These are phyloP conservation scores for Drosophila anceps DNA, from an alignment of 2,888 invertebrate species.

Conservation along the genomic window DNA sequence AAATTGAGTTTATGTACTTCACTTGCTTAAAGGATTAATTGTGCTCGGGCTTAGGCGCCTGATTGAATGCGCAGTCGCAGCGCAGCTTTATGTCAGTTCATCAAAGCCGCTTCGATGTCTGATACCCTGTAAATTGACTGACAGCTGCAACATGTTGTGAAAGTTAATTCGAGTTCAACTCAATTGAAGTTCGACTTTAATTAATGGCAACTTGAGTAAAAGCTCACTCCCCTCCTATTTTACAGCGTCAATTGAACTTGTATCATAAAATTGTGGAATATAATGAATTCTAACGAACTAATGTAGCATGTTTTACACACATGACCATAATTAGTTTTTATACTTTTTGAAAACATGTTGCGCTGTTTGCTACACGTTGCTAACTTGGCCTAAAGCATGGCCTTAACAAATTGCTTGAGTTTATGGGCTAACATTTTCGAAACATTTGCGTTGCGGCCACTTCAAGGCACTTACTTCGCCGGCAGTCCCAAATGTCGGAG, in stretches of 20 bases:
- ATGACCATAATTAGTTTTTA: slow-evolving; percentile 14
- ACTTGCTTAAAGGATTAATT: slow-evolving; percentile 72
- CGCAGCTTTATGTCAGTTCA: slow-evolving; percentile 51
- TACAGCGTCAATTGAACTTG: background rate
- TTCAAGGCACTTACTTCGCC: slow-evolving; percentile 65
- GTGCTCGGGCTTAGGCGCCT: slow-evolving; percentile 28
- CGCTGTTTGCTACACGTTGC: slow-evolving; percentile 29
- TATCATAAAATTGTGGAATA: background rate
- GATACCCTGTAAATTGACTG: slow-evolving; percentile 26
- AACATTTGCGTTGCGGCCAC: slow-evolving; percentile 59
- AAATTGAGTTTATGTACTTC: slow-evolving; percentile 75
- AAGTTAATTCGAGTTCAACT: slow-evolving; percentile 30
- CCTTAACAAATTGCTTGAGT: slow-evolving; percentile 56
- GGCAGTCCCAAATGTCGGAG: slow-evolving; percentile 29
- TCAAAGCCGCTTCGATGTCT: slow-evolving; percentile 22
- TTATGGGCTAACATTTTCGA: slow-evolving; percentile 70
- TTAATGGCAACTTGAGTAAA: slow-evolving; percentile 36
- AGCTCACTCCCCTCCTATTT: background rate
- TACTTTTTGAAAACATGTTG: slow-evolving; percentile 6
- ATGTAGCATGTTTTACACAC: slow-evolving; percentile 12
- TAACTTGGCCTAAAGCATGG: slow-evolving; percentile 43
- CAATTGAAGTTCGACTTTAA: slow-evolving; percentile 40
- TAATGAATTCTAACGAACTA: slow-evolving; percentile 3
- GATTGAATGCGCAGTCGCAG: slow-evolving; percentile 58
- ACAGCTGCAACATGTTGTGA: slow-evolving; percentile 40